Base-by-base conservation (phyloP, 2,888 invertebrate genomes). In the Leucania comma region DNA sequence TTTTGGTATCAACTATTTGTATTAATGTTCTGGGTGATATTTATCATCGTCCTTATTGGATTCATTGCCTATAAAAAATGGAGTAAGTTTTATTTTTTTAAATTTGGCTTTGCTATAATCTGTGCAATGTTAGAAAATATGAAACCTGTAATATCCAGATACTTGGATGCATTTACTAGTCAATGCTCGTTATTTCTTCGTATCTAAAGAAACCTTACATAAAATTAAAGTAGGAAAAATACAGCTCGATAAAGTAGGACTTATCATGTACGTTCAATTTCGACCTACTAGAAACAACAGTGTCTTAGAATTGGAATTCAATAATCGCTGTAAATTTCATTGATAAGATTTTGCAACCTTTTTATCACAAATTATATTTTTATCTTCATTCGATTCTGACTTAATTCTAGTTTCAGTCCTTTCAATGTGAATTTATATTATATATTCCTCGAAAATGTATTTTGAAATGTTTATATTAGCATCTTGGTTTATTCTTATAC, bases 21-120 rank as follows among this genome's bases (percentile, higher is more conserved):
- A 26, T 53, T 79, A 50, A n/a, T 81, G n/a, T 83, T 80, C 62
- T 80, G 84, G 84, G 46, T 75, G 32, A 26, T 62, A 20, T 83
- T 80, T 22, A 35, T 69, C 1, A 3, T 38, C 0, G 1, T 81
- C 0, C 17, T 83, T 17, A 22, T 75, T 35, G 71, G 22, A 9
- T 38, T 70, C 22, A 24, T 32, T 75, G 70, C 61, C 1, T 65
- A 9, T 14, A 70, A 35, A 24, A 75, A 53, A 48, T 80, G 67
- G 63, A 75, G 80, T 80, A 56, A 80, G 80, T 80, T 24, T 29
- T 5, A 38, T 14, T 24, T 29, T 54, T 29, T 5, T 10, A 20
- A 6, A 20, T 20, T 29, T n/a, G 29, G 29, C 10, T n/a, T 17
- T 17, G n/a, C 14, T 14, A 17, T 26, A 1, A 54, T 29, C 20